Conservation (phyloP, 30 jellyfish, hydroid and myxozoan species). For the Sanderia malayensis region DNA sequence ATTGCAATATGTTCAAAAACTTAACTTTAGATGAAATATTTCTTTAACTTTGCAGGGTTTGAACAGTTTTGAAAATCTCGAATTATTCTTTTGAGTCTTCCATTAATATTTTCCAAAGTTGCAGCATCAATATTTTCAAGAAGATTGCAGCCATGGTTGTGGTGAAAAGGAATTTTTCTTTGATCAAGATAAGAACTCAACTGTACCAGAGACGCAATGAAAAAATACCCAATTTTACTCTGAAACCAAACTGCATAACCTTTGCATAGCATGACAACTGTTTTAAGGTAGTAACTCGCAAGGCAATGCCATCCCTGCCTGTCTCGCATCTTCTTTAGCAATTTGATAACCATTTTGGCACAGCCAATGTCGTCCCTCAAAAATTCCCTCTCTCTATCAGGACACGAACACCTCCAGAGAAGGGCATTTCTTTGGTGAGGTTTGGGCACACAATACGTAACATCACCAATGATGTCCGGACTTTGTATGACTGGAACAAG, state of each 20-base stretch:
- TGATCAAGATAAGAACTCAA: background rate
- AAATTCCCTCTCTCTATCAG: conserved; percentile 1
- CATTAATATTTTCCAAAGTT: conserved; percentile 12
- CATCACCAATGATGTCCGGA: background rate
- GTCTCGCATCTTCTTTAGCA: conserved; percentile 43
- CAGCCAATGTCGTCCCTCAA: conserved; percentile 30
- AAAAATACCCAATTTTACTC: too few species aligned
- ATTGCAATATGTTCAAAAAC: too few species aligned
- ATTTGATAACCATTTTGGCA: conserved; percentile 32
- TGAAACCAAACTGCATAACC: too few species aligned
- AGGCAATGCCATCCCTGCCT: conserved; percentile 20
- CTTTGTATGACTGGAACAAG: background rate
- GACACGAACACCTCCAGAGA: conserved; percentile 38
- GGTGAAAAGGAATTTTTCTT: conserved; percentile 17
- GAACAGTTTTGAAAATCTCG: too few species aligned
- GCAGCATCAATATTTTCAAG: background rate
- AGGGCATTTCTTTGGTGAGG: background rate
- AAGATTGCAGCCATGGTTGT: conserved; percentile 23
- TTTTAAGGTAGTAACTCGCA: conserved; percentile 31
- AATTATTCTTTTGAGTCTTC: conserved; percentile 14
- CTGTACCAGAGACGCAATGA: too few species aligned
- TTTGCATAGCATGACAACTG: conserved; percentile 29
- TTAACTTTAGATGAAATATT: too few species aligned
- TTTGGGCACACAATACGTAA: background rate
- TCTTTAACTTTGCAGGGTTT: too few species aligned